Base-by-base conservation (phyloP, 2,113 vertebrate genomes). In the Panthera uncia region DNA sequence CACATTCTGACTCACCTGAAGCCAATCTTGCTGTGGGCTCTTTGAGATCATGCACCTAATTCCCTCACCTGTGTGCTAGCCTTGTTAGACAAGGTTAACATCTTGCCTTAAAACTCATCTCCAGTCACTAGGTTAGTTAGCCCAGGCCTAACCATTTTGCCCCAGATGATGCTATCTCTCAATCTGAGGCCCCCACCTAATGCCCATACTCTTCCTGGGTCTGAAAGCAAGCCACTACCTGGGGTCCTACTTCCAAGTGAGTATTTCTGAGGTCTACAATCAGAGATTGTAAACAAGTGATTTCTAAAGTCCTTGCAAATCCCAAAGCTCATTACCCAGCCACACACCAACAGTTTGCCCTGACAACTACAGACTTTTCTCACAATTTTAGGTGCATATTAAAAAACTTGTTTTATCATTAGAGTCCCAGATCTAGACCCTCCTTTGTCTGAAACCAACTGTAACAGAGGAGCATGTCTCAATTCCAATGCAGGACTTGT, bases 391-490 rank as follows among this genome's bases (percentile, higher is more conserved):
- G 1, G 12, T 65, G 8, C 38, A n/a, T 79, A 6, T 18, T 8
- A 11, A 79, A 80, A 78, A 89, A 31, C 41, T 5, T 14, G 1
- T 65, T 95, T 93, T 55, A 90, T 61, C 52, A 50, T 84, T 45
- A n/a, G 1, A 94, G 18, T 31, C 31, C 15, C 48, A 52, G 3
- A 84, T 93, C 50, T 71, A 73, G 36, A 57, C 13, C 6, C 1
- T 93, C 1, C 2, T 91, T 95, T 69, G n/a, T 93, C 13, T 82
- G 29, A 92, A 38, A 93, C 19, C 16, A 96, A 94, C 31, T 74
- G 63, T 76, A 96, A 94, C 12, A 94, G 27, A 92, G 33, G 91
- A 96, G 80, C 76, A 74, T 38, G 27, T 80, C 48, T 87, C 41
- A 92, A 84, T 87, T 84, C 79, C 5, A 94, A 92, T 69, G 36